These are phyloP conservation scores for Anorthoa munda DNA, from an alignment of 2,888 invertebrate genomes.

Conservation along the genomic window DNA sequence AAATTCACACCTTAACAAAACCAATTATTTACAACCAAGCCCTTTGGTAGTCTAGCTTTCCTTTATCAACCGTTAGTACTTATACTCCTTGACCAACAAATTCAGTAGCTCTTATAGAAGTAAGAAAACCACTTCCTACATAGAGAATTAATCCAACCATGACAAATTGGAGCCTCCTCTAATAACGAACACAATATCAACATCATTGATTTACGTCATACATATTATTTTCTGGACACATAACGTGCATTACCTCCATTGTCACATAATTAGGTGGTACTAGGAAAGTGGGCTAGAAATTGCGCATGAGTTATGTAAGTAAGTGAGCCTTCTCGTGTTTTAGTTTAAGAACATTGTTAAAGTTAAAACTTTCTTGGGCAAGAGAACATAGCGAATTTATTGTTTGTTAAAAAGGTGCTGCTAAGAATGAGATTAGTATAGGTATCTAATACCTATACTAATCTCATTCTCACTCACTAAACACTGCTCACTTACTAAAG, in stretches of 20 bases:
- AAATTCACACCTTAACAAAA: neutral
- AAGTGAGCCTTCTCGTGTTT: slow-evolving; percentile 69
- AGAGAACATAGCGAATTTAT: slow-evolving; percentile 34
- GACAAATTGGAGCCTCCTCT: slow-evolving; percentile 37
- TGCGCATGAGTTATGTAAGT: slow-evolving; percentile 70
- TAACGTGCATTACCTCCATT: slow-evolving; percentile 65
- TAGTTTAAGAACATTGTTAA: slow-evolving; percentile 66
- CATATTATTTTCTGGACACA: slow-evolving; percentile 55
- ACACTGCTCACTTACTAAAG: too few species aligned
- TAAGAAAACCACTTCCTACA: slow-evolving; percentile 10
- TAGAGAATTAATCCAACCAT: slow-evolving; percentile 31
- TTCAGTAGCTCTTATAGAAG: neutral
- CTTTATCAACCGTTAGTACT: neutral
- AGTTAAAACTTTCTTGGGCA: slow-evolving; percentile 55
- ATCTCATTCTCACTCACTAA: too few species aligned
- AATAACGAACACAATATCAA: slow-evolving; percentile 51
- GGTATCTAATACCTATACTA: too few species aligned
- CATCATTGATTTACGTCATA: slow-evolving; percentile 60
- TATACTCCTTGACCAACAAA: neutral
- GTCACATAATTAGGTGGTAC: slow-evolving; percentile 76
- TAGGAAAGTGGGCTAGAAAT: slow-evolving; percentile 76
- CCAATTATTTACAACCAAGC: neutral
- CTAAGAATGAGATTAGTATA: too few species aligned
- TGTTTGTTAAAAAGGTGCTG: slow-evolving; percentile 1
- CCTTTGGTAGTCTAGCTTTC: neutral